A percentile compares a stretch with the other conserved stretches of the same genome.
Evolutionary conservation across 2,797 vertebrate genomes (phyloP).

Genomic region (Telmatherina bonti): DNA sequence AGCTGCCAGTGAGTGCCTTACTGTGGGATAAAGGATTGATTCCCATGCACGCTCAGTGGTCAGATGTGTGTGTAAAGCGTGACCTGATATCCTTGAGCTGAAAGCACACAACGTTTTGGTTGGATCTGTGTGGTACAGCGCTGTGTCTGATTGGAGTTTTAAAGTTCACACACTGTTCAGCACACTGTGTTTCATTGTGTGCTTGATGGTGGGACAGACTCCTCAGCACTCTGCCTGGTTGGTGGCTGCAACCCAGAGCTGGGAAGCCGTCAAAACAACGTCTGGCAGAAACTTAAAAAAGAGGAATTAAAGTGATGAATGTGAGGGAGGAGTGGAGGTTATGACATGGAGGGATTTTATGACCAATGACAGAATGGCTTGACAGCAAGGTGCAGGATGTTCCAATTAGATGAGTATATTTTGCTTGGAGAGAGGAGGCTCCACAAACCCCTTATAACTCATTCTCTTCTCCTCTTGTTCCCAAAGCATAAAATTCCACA

Average conservation of each 20-base stretch:
- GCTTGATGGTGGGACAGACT: background rate
- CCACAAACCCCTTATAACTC: conserved; percentile 54
- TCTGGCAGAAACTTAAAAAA: conserved; percentile 41
- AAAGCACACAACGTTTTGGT: conserved; percentile 38
- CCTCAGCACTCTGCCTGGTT: conserved; percentile 11
- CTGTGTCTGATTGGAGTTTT: background rate
- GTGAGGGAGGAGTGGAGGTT: conserved; percentile 58
- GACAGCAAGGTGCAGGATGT: conserved; percentile 51
- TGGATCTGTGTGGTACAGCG: conserved; percentile 19
- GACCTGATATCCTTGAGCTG: conserved; percentile 57
- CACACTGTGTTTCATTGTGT: background rate
- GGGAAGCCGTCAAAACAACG: conserved; percentile 32
- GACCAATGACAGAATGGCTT: conserved; percentile 62
- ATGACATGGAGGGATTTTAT: conserved; percentile 47
- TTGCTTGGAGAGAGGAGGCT: conserved; percentile 49
- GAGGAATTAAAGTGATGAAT: conserved; percentile 60
- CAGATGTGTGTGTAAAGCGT: conserved; percentile 34
- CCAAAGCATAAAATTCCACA: conserved; percentile 51
- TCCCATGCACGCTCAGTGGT: conserved; percentile 33
- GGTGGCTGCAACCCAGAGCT: conserved; percentile 25
- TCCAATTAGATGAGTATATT: conserved; percentile 69
- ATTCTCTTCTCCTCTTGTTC: conserved; percentile 37
- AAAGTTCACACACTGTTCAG: background rate
- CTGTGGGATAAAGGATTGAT: conserved; percentile 62
- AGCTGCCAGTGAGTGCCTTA: conserved; percentile 62